phyloP scores from a whole-genome alignment of 2,888 invertebrate species.

The Melanotus villosus region DNA sequence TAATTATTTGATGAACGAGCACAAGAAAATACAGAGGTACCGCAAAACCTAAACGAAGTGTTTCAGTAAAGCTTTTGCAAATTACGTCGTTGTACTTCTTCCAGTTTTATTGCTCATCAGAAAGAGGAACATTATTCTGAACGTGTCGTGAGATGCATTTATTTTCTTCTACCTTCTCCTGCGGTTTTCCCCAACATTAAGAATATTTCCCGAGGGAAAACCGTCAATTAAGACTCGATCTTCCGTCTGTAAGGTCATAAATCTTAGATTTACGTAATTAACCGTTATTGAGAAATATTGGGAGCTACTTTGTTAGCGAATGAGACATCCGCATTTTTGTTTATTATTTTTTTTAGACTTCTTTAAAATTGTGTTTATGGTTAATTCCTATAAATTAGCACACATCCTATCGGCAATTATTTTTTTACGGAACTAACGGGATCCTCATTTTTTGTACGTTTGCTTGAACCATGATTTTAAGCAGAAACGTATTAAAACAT shows the following conservation, averaged over 20 bases:
- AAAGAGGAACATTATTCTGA: constrained; percentile 9
- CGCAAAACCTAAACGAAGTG: background rate
- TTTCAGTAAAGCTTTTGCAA: background rate
- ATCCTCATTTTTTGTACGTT: too few species aligned
- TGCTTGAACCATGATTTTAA: too few species aligned
- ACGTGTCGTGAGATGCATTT: constrained; percentile 23
- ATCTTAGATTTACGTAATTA: constrained; percentile 36
- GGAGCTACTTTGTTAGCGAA: too few species aligned
- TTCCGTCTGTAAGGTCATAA: constrained; percentile 30
- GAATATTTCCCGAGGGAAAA: constrained; percentile 34
- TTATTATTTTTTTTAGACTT: too few species aligned
- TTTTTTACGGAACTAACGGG: too few species aligned
- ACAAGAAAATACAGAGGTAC: background rate
- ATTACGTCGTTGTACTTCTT: background rate
- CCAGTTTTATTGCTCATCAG: background rate
- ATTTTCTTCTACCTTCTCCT: constrained; percentile 12
- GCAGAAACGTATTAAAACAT: too few species aligned
- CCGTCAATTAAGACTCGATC: constrained; percentile 36
- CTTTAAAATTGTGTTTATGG: too few species aligned
- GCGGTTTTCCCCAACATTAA: constrained; percentile 23
- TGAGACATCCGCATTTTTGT: too few species aligned
- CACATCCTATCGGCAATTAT: too few species aligned
- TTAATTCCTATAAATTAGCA: too few species aligned
- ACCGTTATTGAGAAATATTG: constrained; percentile 34
- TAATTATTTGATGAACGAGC: background rate